Evolutionary conservation across 1,140 invertebrate genomes (phyloP), one percentile per base, ranked within the genome.

Genomic region (Diachasmimorpha longicaudata): DNA sequence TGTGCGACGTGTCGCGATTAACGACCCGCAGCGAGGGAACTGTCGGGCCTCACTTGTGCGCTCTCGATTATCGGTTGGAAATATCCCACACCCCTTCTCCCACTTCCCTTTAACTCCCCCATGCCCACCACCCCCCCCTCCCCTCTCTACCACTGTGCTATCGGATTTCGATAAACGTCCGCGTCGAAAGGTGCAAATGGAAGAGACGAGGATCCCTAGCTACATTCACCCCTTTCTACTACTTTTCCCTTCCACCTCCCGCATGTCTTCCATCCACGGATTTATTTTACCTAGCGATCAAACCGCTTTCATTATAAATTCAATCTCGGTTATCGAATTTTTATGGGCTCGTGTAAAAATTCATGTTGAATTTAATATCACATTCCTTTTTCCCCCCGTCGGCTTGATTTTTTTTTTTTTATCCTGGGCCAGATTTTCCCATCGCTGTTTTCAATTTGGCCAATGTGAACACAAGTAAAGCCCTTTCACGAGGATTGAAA

Each of bases 121-220:
- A 3, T 4, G 1, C 23, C 21, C 23, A 6, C 21, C 58, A 1
- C 19, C 23, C 13, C 58, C 58, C 58, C 23, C 3, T 25, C 23
- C 23, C 19, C 13, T 13, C 4, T 19, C 5, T 10, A 6, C 19
- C 58, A 13, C 58, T 23, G 1, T 36, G 58, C 74, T 75, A 75
- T 75, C 67, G 69, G 68, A 70, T 75, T 70, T 75, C 74, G 74
- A 75, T 75, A 70, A 75, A 75, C 68, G 55, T 70, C 36, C 63
- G 16, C 39, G 44, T 68, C 16, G 66, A 74, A 74, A 74, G 39
- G 73, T 74, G 73, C 73, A 74, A 74, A 74, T 74, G 31, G 39
- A 74, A 36, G 58, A 83, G 80, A 73, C 78, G 76, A 82, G 81
- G 79, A 84, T 73, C 75, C 74, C 16, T 55, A 9, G 14, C 52